Evolutionary conservation across 2,888 invertebrate species (phyloP).

Genomic region (Masnerella sp.): DNA sequence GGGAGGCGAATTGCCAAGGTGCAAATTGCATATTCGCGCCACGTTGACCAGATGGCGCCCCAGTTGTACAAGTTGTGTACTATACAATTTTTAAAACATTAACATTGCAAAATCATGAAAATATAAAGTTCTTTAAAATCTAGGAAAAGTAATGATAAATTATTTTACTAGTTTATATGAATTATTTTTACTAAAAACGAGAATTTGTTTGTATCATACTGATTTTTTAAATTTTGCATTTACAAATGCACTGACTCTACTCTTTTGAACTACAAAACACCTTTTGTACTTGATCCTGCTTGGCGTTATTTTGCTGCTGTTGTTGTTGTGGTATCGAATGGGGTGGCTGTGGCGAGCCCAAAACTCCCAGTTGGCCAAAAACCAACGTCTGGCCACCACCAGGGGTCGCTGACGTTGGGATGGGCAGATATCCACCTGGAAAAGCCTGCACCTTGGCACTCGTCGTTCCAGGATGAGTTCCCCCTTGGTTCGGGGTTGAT

Average conservation of each 20-base stretch:
- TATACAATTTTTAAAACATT: too few relatives aligned
- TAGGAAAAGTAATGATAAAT: too few relatives aligned
- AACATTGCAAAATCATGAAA: too few relatives aligned
- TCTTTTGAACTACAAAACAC: too few relatives aligned
- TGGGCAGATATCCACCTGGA: constrained; percentile 87
- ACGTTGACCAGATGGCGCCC: constrained; percentile 72
- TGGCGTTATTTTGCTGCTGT: constrained; percentile 73
- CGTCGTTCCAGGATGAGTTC: constrained; percentile 71
- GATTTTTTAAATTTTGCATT: too few relatives aligned
- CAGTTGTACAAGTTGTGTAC: constrained; percentile 77
- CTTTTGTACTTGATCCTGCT: constrained; percentile 74
- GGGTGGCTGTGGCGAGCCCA: constrained; percentile 79
- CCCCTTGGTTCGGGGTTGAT: constrained; percentile 73
- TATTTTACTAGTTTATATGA: too few relatives aligned
- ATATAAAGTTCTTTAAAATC: too few relatives aligned
- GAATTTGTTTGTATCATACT: too few relatives aligned
- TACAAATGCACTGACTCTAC: too few relatives aligned
- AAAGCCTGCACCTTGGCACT: constrained; percentile 77
- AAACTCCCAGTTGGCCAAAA: constrained; percentile 85
- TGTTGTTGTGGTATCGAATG: constrained; percentile 72
- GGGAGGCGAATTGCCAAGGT: constrained; percentile 87
- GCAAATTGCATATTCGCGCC: constrained; percentile 84
- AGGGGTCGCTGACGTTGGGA: constrained; percentile 86
- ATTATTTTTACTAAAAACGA: too few relatives aligned
- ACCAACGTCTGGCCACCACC: constrained; percentile 84